phyloP scores from a whole-genome alignment of 2,113 vertebrate species.

The Lipotes vexillifer region DNA sequence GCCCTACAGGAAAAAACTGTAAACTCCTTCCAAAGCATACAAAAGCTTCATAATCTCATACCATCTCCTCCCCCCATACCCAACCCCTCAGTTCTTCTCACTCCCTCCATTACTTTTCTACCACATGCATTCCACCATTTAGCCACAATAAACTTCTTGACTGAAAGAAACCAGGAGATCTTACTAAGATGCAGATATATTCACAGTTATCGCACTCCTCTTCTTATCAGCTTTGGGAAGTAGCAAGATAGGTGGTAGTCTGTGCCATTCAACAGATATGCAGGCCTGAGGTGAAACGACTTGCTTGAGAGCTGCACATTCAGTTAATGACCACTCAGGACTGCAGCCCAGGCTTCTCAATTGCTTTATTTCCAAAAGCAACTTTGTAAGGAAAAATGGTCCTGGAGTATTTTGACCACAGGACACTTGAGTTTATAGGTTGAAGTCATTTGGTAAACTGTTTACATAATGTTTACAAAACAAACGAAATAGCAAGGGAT shows the following conservation, averaged over 20 bases:
- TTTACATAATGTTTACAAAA: constrained; percentile 25
- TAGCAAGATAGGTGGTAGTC: not conserved
- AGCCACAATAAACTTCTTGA: not conserved
- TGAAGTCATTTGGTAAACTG: not conserved
- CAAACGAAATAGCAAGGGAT: not conserved
- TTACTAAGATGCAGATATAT: not conserved
- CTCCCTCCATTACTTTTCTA: not conserved
- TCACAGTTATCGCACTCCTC: not conserved
- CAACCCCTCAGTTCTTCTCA: not conserved
- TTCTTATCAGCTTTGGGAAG: not conserved
- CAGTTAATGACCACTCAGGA: not conserved
- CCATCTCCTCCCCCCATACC: not conserved
- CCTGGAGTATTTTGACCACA: not conserved
- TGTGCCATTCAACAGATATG: not conserved
- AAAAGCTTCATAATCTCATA: not conserved
- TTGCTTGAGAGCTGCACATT: not conserved
- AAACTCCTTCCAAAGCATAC: not conserved
- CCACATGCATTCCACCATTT: not conserved
- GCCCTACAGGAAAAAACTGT: not conserved
- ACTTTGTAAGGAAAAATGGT: not conserved
- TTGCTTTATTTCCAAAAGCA: not conserved
- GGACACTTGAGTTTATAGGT: not conserved
- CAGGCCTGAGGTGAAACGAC: not conserved
- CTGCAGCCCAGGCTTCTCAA: not conserved
- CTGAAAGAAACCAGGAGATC: not conserved